Conservation (phyloP, 2,888 invertebrate species). For the Mimas tiliae region DNA sequence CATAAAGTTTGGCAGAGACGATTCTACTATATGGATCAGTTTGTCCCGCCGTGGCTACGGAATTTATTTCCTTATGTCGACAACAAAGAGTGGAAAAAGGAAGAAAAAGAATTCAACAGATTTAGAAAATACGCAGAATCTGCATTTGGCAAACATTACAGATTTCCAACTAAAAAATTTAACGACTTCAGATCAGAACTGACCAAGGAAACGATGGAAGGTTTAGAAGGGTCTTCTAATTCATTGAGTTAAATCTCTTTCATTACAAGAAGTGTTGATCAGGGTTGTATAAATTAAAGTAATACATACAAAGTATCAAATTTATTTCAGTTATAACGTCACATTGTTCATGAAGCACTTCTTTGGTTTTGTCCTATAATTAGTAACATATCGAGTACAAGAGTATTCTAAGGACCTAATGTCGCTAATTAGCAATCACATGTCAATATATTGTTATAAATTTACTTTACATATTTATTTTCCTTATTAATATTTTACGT, state of each 20-base stretch:
- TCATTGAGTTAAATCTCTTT: slow-evolving; percentile 24
- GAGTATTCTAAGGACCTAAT: neutral
- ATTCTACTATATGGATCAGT: slow-evolving; percentile 65
- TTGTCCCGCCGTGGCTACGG: slow-evolving; percentile 61
- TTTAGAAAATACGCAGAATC: slow-evolving; percentile 61
- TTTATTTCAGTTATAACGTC: slow-evolving; percentile 19
- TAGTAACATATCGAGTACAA: slow-evolving; percentile 3
- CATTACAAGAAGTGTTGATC: too few relatives aligned
- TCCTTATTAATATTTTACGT: neutral
- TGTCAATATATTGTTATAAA: neutral
- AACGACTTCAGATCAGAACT: slow-evolving; percentile 48
- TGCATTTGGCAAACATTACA: slow-evolving; percentile 63
- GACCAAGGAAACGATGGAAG: slow-evolving; percentile 50
- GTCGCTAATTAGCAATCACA: neutral
- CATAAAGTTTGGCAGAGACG: slow-evolving; percentile 62
- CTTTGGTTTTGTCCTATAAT: slow-evolving; percentile 23
- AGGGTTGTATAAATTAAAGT: neutral
- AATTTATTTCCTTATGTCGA: slow-evolving; percentile 53
- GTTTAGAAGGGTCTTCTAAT: slow-evolving; percentile 37
- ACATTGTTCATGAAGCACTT: slow-evolving; percentile 18
- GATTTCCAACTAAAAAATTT: slow-evolving; percentile 51
- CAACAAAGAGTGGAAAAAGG: slow-evolving; percentile 59
- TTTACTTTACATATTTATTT: neutral
- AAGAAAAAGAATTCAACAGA: slow-evolving; percentile 50
- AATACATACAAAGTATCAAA: neutral